Percentiles rank a stretch among this genome's conserved stretches.
phyloP scores from a whole-genome alignment of 2,113 vertebrate genomes.

The Amblyopsis rosae region DNA sequence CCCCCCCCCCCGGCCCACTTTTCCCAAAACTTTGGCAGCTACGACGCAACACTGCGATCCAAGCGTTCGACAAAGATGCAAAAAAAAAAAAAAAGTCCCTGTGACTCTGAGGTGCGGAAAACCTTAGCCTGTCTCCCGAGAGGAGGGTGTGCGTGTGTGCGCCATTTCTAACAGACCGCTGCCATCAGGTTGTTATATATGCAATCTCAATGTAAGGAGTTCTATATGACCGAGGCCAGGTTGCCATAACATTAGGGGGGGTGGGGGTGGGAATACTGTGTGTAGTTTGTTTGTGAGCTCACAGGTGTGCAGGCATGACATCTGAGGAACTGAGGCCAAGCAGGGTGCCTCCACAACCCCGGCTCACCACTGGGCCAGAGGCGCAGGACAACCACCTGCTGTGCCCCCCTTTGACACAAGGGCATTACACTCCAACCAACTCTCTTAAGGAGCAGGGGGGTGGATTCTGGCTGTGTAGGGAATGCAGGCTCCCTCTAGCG shows the following conservation, averaged over 20 bases:
- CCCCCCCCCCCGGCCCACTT: conserved; percentile 47
- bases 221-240: conserved; percentile 50
- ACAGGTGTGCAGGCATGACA: conserved; percentile 56
- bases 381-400: not conserved
- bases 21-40: conserved; percentile 71
- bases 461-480: conserved; percentile 2
- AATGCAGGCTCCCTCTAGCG: conserved; percentile 10
- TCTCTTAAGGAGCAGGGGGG: conserved; percentile 26
- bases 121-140: not conserved
- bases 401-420: conserved; percentile 36
- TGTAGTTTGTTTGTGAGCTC: conserved; percentile 69
- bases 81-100: conserved; percentile 61
- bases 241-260: conserved; percentile 57
- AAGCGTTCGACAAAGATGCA: conserved; percentile 60
- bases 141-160: conserved; percentile 1
- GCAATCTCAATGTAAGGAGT: conserved; percentile 71
- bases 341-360: not conserved
- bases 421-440: conserved; percentile 54
- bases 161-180: conserved; percentile 19
- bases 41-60: conserved; percentile 61
- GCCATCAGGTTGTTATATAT: conserved; percentile 71
- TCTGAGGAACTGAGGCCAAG: conserved; percentile 34
- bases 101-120: conserved; percentile 25
- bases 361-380: conserved; percentile 22
- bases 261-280: conserved; percentile 43